Percentiles rank a stretch among this genome's conserved stretches.
Evolutionary conservation across 2,888 invertebrate genomes (phyloP).

Genomic region (Stomorhina lunata): DNA sequence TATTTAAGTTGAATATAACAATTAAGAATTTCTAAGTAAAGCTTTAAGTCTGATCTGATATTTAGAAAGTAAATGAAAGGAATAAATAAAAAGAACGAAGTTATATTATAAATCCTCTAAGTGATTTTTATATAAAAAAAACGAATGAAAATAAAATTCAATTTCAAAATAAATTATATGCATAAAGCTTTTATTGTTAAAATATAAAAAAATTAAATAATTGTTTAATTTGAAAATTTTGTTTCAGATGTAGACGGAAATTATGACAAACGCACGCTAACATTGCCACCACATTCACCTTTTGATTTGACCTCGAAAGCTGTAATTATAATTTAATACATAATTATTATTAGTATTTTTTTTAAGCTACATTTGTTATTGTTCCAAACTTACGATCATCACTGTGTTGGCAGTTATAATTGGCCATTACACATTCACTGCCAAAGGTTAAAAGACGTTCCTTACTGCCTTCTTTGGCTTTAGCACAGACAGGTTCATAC

Average conservation of each 20-base stretch:
- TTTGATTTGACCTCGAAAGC: constrained; percentile 73
- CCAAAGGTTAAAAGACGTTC: constrained; percentile 77
- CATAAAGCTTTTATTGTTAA: constrained; percentile 62
- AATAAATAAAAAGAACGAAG: not conserved
- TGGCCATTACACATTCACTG: constrained; percentile 76
- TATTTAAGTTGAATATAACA: constrained; percentile 62
- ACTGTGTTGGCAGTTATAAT: constrained; percentile 78
- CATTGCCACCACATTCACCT: constrained; percentile 78
- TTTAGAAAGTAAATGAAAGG: constrained; percentile 26
- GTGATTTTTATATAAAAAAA: constrained; percentile 22
- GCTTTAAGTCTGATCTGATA: constrained; percentile 58
- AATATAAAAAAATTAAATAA: constrained; percentile 19
- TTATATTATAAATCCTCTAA: not conserved
- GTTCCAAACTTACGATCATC: constrained; percentile 74
- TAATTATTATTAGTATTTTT: constrained; percentile 1
- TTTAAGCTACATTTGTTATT: not conserved
- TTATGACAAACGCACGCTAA: constrained; percentile 78
- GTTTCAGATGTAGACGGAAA: not conserved
- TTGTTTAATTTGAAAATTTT: not conserved
- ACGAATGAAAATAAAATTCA: constrained; percentile 1
- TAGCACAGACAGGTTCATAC: constrained; percentile 76
- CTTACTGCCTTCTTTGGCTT: constrained; percentile 74
- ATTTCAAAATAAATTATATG: constrained; percentile 55
- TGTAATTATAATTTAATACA: constrained; percentile 62
- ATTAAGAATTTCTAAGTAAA: constrained; percentile 52